A percentile compares a stretch with the other conserved stretches of the same genome.
These are phyloP conservation scores for Hesperia comma DNA, from an alignment of 2,888 invertebrate genomes.

Conservation along the genomic window DNA sequence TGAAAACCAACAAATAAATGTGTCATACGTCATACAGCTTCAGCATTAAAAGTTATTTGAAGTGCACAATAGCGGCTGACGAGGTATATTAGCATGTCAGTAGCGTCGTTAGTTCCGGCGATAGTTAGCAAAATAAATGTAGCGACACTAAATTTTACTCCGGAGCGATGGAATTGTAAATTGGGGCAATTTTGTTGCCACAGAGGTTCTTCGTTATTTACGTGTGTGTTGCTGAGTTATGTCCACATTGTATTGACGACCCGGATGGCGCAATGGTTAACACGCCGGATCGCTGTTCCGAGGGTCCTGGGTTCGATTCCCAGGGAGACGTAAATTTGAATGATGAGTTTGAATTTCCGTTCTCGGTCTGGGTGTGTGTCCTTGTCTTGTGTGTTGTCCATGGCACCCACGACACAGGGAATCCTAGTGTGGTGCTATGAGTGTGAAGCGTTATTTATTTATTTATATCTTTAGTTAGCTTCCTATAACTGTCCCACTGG, in stretches of 20 bases:
- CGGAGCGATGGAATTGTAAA: constrained; percentile 13
- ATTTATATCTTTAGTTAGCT: background rate
- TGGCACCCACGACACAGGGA: no score
- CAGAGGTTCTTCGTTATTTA: constrained; percentile 2
- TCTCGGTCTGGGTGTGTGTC: no score
- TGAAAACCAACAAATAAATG: no score
- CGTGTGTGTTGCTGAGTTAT: background rate
- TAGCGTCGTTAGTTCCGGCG: constrained; percentile 12
- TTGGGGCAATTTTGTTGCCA: constrained; percentile 3
- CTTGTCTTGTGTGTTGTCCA: no score
- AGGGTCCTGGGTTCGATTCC: no score
- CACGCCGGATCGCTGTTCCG: no score
- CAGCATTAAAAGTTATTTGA: constrained; percentile 7
- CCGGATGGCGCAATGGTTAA: no score
- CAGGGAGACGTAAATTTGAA: no score
- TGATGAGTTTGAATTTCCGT: no score
- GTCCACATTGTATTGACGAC: background rate
- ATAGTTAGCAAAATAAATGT: constrained; percentile 11
- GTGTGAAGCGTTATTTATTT: no score
- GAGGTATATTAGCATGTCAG: constrained; percentile 21
- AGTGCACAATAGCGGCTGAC: constrained; percentile 17
- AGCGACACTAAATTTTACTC: constrained; percentile 7
- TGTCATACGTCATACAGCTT: background rate
- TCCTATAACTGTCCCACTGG: no score
- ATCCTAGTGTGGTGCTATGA: no score